Conservation (phyloP, 2,888 invertebrate species). For the Spisula subtruncata region DNA sequence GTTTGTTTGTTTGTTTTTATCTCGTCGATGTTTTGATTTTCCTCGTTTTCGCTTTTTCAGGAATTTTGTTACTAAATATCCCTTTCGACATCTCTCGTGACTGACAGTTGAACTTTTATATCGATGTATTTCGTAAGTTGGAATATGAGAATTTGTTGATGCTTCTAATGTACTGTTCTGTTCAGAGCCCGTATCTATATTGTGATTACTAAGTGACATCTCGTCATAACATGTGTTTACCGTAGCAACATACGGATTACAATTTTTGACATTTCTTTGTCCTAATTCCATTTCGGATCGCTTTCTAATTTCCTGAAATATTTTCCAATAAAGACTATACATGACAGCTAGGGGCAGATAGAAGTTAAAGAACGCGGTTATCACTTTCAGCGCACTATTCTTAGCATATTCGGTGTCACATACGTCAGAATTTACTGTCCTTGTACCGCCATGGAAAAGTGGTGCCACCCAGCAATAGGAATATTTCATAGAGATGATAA, state of each 20-base stretch:
- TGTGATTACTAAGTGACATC: conserved; percentile 65
- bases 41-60: conserved; percentile 45
- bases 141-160: conserved; percentile 31
- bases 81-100: conserved; percentile 31
- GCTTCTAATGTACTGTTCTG: conserved; percentile 54
- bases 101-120: conserved; percentile 54
- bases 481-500: conserved; percentile 88
- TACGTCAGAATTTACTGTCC: conserved; percentile 84
- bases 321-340: no score
- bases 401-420: no score
- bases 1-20: conserved; percentile 23
- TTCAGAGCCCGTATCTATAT: conserved; percentile 57
- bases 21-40: conserved; percentile 3
- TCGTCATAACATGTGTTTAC: conserved; percentile 60
- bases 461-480: conserved; percentile 86
- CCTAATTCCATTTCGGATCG: no score
- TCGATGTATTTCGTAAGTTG: conserved; percentile 42
- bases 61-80: conserved; percentile 58
- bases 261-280: conserved; percentile 78
- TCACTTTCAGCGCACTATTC: conserved; percentile 88
- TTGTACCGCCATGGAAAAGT: conserved; percentile 80
- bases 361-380: conserved; percentile 89
- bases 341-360: conserved; percentile 89
- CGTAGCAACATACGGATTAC: conserved; percentile 61
- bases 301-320: no score